Conservation (phyloP, 1,140 invertebrate genomes). For the Mycetomoellerius zeteki region DNA sequence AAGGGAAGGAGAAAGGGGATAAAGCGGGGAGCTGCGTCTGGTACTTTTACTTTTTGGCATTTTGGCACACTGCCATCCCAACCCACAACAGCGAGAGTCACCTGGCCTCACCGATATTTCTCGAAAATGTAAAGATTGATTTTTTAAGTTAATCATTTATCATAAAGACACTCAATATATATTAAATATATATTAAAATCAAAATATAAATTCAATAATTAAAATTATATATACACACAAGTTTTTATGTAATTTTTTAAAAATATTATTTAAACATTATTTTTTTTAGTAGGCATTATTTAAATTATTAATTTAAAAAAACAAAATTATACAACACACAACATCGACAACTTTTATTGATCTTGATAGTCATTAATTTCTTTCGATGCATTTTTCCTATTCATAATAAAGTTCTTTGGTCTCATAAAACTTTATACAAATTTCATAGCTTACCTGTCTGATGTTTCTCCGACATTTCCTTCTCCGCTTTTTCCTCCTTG, state of each 20-base stretch:
- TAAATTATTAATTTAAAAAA: constrained; percentile 4
- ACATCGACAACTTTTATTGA: not conserved
- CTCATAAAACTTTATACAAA: not conserved
- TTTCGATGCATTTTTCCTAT: not conserved
- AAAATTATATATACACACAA: constrained; percentile 15
- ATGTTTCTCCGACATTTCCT: constrained; percentile 83
- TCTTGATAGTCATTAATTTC: not conserved
- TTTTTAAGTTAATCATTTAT: not conserved
- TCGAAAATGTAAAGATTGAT: constrained; percentile 34
- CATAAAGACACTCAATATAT: not conserved
- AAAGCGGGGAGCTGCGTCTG: constrained; percentile 71
- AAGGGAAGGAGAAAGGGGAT: constrained; percentile 74
- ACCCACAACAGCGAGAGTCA: constrained; percentile 36
- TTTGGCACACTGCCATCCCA: constrained; percentile 78
- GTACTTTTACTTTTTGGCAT: constrained; percentile 82
- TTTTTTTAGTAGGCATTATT: not conserved
- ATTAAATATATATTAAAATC: constrained; percentile 4
- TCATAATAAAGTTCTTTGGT: not conserved
- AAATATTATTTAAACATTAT: too few relatives aligned
- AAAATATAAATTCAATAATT: constrained; percentile 4
- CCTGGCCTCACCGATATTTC: not conserved
- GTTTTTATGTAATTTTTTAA: not conserved
- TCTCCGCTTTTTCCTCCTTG: constrained; percentile 85
- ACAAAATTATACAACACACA: not conserved
- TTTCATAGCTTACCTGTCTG: constrained; percentile 78